phyloP scores from a whole-genome alignment of 2,888 invertebrate genomes.

The Athalia cordata region DNA sequence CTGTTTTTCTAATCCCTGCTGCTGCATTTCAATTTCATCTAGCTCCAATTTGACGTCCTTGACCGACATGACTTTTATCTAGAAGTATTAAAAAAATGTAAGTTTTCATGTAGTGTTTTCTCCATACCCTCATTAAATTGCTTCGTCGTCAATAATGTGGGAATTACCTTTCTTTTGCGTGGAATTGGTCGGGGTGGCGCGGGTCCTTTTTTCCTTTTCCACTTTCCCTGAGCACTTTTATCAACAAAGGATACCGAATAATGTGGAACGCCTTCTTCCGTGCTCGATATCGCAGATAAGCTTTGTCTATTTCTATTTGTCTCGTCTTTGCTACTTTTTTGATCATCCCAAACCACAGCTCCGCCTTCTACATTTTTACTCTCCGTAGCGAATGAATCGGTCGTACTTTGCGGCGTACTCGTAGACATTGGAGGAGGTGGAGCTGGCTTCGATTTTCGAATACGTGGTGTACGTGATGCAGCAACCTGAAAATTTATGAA shows the following conservation, averaged over 20 bases:
- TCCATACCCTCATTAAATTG: not conserved
- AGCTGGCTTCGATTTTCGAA: conserved; percentile 80
- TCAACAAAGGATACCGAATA: conserved; percentile 69
- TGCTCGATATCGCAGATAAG: conserved; percentile 51
- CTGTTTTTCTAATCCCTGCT: conserved; percentile 91
- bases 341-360: conserved; percentile 72
- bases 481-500: conserved; percentile 53
- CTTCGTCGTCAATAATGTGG: not conserved
- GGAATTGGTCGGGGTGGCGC: conserved; percentile 87
- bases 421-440: conserved; percentile 76
- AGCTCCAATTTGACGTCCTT: conserved; percentile 80
- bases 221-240: conserved; percentile 81
- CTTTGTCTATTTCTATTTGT: conserved; percentile 77
- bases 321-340: conserved; percentile 78
- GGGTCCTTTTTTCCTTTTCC: conserved; percentile 87
- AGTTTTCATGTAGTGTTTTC: too few relatives aligned
- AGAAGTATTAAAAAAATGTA: conserved; percentile 14
- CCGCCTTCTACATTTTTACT: conserved; percentile 51
- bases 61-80: conserved; percentile 75
- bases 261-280: conserved; percentile 48
- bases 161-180: conserved; percentile 78
- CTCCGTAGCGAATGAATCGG: conserved; percentile 46
- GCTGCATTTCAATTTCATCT: conserved; percentile 89
- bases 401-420: conserved; percentile 55
- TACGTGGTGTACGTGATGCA: conserved; percentile 74